These are phyloP conservation scores for Morus bassanus DNA, from an alignment of 2,797 vertebrate species.

Conservation along the genomic window DNA sequence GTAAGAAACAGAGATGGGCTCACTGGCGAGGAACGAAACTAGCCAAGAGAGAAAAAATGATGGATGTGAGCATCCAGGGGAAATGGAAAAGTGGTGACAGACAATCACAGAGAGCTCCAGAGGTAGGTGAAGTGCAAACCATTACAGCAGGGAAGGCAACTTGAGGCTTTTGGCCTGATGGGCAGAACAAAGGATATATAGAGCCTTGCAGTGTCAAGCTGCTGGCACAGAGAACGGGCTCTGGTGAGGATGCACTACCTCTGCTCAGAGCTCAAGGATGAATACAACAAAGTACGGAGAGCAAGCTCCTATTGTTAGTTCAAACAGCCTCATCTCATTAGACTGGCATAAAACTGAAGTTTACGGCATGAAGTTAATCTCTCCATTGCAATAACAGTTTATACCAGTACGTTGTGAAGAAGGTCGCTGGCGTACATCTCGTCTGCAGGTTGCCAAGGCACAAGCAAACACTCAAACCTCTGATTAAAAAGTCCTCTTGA, in stretches of 20 bases:
- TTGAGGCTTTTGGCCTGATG: neutral
- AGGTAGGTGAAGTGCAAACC: neutral
- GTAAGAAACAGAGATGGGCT: neutral
- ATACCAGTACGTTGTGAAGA: neutral
- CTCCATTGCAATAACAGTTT: neutral
- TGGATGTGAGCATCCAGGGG: neutral
- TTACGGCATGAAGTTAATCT: neutral
- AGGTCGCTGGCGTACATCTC: neutral
- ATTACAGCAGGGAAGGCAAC: neutral
- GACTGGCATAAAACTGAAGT: neutral
- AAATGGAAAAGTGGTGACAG: neutral
- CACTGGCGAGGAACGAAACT: neutral
- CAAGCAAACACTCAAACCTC: neutral
- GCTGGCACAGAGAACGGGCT: neutral
- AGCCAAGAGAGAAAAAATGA: neutral
- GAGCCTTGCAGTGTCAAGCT: accelerated
- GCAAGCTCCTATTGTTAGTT: neutral
- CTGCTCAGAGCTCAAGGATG: neutral
- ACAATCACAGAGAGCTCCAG: neutral
- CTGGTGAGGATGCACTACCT: neutral
- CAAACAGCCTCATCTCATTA: neutral
- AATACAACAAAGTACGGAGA: accelerated
- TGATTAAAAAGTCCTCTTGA: neutral
- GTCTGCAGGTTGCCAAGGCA: neutral
- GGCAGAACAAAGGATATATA: neutral